Evolutionary conservation across 2,113 vertebrate species (phyloP).

Genomic region (Plectropomus leopardus): DNA sequence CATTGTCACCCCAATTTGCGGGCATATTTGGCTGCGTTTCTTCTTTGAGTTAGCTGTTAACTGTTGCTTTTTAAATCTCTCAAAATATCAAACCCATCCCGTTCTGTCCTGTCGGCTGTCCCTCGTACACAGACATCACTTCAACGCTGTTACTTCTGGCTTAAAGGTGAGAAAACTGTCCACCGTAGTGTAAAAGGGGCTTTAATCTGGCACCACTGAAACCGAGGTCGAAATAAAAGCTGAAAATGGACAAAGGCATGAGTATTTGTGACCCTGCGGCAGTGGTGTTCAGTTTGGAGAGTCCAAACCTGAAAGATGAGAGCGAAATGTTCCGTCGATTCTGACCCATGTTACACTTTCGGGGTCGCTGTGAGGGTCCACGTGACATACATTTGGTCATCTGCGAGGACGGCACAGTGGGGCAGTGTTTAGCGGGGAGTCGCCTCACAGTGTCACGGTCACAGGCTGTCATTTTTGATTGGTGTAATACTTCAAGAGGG

Average conservation of each 20-base stretch:
- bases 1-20: too few relatives aligned
- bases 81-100: too few relatives aligned
- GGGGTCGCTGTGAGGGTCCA: background rate
- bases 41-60: too few relatives aligned
- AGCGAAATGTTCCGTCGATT: background rate
- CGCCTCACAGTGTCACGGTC: constrained; percentile 41
- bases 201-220: background rate
- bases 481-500: background rate
- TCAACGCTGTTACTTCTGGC: too few relatives aligned
- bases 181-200: too few relatives aligned
- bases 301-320: background rate
- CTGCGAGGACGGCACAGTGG: background rate
- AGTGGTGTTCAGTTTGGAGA: background rate
- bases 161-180: too few relatives aligned
- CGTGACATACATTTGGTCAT: background rate
- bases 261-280: background rate
- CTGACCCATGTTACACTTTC: background rate
- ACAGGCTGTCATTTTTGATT: constrained; percentile 16
- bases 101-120: too few relatives aligned
- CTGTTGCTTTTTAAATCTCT: too few relatives aligned
- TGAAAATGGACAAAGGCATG: background rate
- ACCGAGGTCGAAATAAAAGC: background rate
- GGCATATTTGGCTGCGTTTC: too few relatives aligned
- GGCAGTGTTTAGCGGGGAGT: constrained; percentile 9
- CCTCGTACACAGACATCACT: too few relatives aligned